A percentile compares a stretch with the other conserved stretches of the same genome.
Conservation (phyloP, 2,888 invertebrate genomes). For the Caenorhabditis sp. region DNA sequence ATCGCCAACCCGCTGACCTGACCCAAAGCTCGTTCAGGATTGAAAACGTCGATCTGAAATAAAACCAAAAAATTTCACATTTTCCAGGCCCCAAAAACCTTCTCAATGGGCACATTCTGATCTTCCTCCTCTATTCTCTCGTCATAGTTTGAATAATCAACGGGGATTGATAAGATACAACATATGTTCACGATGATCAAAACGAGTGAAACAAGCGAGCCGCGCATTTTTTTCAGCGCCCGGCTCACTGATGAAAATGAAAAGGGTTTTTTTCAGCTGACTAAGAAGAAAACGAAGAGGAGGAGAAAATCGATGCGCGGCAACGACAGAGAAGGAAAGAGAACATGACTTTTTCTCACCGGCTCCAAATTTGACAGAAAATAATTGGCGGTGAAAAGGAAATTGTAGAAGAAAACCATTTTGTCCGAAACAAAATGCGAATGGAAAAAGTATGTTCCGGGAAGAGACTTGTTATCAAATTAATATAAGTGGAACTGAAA, state of each 20-base stretch:
- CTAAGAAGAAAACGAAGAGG: background rate
- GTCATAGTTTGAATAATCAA: background rate
- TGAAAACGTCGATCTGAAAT: constrained; percentile 41
- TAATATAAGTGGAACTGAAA: too few relatives aligned
- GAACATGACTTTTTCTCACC: background rate
- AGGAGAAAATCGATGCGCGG: background rate
- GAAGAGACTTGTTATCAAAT: too few relatives aligned
- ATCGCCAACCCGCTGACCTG: constrained; percentile 71
- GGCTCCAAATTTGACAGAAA: background rate
- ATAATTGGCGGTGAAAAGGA: background rate
- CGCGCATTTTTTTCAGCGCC: background rate
- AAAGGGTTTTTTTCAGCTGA: background rate
- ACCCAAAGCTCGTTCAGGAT: constrained; percentile 53
- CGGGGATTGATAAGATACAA: background rate
- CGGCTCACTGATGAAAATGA: too few relatives aligned
- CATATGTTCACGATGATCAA: background rate
- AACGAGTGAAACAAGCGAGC: constrained; percentile 12
- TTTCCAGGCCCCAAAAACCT: background rate
- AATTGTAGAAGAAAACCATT: background rate
- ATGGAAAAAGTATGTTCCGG: too few relatives aligned
- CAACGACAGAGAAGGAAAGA: constrained; percentile 3
- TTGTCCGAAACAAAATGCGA: background rate
- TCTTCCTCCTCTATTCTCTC: background rate
- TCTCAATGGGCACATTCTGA: background rate
- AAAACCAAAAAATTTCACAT: background rate